These are phyloP conservation scores for Anolis sagrei DNA, from an alignment of 2,113 vertebrate species.

Conservation along the genomic window DNA sequence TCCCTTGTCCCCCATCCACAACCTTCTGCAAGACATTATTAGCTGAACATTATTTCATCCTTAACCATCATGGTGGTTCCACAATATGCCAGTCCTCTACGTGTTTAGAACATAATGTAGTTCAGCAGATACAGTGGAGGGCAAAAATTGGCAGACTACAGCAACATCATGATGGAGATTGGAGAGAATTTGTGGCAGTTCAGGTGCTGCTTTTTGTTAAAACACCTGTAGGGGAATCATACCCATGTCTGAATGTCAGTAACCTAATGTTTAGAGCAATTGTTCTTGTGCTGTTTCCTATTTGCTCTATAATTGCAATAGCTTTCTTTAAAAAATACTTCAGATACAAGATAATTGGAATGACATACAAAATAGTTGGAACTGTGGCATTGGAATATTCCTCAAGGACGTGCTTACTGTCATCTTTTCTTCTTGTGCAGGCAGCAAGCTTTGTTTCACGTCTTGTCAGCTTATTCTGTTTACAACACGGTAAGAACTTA, in stretches of 20 bases:
- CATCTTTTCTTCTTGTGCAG: slow-evolving; percentile 70
- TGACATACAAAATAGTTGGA: fast-evolving
- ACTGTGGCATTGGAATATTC: neutral
- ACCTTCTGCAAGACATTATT: no score
- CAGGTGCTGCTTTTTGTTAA: neutral
- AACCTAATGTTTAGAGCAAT: neutral
- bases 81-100: neutral
- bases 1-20: no score
- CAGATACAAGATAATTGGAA: slow-evolving; percentile 1
- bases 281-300: neutral
- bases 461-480: slow-evolving; percentile 91
- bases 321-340: neutral
- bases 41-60: neutral
- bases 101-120: neutral
- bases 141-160: neutral
- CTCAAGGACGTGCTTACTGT: neutral
- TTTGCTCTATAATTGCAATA: neutral
- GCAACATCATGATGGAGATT: neutral
- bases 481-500: slow-evolving; percentile 89
- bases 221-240: no score
- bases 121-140: neutral
- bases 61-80: neutral
- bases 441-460: slow-evolving; percentile 91
- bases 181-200: neutral
- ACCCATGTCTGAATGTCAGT: neutral